Evolutionary conservation across 2,113 vertebrate species (phyloP), one percentile per base, ranked within the genome.

Genomic region (Brachypteracias leptosomus): DNA sequence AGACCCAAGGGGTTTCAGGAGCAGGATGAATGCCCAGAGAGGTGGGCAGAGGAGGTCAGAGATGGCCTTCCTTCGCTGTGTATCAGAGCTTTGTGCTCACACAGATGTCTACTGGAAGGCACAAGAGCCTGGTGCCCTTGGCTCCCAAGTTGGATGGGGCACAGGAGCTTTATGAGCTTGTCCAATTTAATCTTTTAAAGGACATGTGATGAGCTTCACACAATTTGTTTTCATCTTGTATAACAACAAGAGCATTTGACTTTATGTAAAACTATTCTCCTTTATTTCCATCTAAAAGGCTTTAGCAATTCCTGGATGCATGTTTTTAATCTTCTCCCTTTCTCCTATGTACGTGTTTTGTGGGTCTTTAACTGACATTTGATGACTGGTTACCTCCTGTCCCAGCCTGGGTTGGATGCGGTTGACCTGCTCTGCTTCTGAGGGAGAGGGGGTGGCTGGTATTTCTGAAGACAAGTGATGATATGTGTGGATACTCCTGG

Each of bases 331-430:
- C 66, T 58, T 49, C 40, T 52, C 12, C 2, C 21, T 47, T 76
- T 52, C 17, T 61, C 49, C 55, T 35, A 0, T 18, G 1, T 44
- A 3, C 1, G 1, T n/a, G 7, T 85, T 82, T 46, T 5, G 1
- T 22, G 73, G 42, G 18, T 62, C n/a, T 67, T 70, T 76, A 63
- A 16, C 28, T 70, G 31, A 54, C 29, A 4, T 46, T 54, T 38
- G 26, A 10, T 57, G 47, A 22, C 9, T 57, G 57, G 13, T 89
- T 31, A 6, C 10, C 47, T 63, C 61, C 65, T 55, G 88, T 38
- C 13, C 18, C 11, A 44, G 57, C 21, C 19, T n/a, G 25, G 31
- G 7, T 6, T 22, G 58, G 26, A 25, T 55, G 73, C 44, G 40
- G 26, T 51, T 61, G 5, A 59, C 61, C 31, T 65, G 40, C 62